Conservation (phyloP, 2,113 vertebrate species). For the Ibidorhyncha struthersii region DNA sequence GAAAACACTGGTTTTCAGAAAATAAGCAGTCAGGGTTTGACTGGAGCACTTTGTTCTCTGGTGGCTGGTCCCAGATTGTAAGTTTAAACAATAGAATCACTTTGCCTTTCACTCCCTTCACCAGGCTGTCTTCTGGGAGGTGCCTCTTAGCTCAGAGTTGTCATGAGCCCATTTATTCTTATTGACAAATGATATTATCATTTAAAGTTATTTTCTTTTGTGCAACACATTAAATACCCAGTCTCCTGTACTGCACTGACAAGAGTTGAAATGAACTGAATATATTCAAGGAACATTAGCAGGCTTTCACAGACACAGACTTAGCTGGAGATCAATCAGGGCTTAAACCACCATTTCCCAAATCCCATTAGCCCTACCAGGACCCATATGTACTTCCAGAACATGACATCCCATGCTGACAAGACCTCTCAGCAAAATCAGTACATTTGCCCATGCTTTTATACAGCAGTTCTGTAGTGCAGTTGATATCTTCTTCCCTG, state of each 20-base stretch:
- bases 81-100: neutral
- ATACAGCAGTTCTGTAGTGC: neutral
- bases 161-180: neutral
- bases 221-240: neutral
- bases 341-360: neutral
- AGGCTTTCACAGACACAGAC: neutral
- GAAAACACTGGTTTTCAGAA: neutral
- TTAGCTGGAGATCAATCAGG: neutral
- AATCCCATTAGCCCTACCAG: neutral
- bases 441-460: neutral
- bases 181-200: neutral
- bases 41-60: neutral
- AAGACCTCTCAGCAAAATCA: neutral
- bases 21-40: neutral
- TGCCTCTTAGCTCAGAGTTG: neutral
- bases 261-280: neutral
- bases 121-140: neutral
- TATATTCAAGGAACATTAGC: neutral
- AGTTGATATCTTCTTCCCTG: neutral
- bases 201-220: neutral
- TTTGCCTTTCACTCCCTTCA: neutral
- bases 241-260: neutral
- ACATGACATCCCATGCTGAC: neutral
- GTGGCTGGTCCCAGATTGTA: accelerated
- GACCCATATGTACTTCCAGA: neutral